Percentiles rank a stretch among this genome's conserved stretches.
These are phyloP conservation scores for Fregata magnificens DNA, from an alignment of 2,113 vertebrate species.

Conservation along the genomic window DNA sequence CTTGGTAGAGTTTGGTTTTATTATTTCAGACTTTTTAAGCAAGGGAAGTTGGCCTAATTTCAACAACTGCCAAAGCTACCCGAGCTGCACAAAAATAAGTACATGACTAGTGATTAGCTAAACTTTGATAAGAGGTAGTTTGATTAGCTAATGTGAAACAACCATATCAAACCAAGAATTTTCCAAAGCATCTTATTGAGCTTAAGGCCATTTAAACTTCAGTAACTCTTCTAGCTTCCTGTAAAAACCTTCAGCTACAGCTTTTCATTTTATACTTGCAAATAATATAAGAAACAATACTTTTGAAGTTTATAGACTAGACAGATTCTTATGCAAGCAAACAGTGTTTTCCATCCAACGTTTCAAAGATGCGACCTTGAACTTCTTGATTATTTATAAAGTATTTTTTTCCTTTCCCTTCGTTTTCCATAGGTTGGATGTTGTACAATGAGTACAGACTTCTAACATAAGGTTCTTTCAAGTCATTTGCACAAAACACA, in stretches of 20 bases:
- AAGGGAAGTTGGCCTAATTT: constrained; percentile 22
- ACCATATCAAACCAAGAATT: neutral
- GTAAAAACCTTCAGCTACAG: neutral
- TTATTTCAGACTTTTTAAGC: neutral
- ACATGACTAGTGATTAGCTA: constrained; percentile 25
- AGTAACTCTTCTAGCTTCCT: neutral
- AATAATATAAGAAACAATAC: constrained; percentile 29
- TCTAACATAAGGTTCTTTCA: neutral
- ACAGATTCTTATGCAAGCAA: constrained; percentile 11
- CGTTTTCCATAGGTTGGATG: fast-evolving
- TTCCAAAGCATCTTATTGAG: neutral
- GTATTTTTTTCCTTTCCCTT: neutral
- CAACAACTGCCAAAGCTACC: neutral
- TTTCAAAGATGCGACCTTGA: neutral
- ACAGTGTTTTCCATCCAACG: neutral
- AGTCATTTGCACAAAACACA: neutral
- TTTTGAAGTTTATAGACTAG: constrained; percentile 10
- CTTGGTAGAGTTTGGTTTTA: neutral
- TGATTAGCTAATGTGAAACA: neutral
- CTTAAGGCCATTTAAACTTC: neutral
- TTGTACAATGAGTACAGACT: neutral
- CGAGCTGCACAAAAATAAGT: constrained; percentile 27
- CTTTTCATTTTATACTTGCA: constrained; percentile 52
- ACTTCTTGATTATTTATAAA: neutral
- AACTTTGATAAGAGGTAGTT: neutral